Evolutionary conservation across 2,113 vertebrate genomes (phyloP).

Genomic region (Odontesthes bonariensis): DNA sequence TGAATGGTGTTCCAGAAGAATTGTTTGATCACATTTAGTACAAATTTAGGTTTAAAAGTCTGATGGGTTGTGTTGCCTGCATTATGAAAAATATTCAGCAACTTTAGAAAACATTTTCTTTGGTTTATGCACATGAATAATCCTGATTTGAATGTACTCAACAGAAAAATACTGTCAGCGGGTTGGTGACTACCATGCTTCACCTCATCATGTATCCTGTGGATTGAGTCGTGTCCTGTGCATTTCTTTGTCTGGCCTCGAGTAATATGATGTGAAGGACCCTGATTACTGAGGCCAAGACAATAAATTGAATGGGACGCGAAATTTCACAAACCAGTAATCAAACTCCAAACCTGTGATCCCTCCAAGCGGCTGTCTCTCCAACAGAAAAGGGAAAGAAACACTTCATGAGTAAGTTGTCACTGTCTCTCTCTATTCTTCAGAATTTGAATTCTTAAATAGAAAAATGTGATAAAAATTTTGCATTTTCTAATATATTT

Average conservation of each 20-base stretch:
- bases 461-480: not conserved
- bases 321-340: slow-evolving; percentile 4
- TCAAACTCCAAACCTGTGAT: slow-evolving; percentile 29
- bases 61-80: not conserved
- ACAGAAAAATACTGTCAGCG: not conserved
- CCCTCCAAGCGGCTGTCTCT: not conserved
- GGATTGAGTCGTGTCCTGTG: not conserved
- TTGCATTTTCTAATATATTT: not conserved
- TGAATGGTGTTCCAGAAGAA: not conserved
- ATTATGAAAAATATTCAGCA: not conserved
- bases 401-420: not conserved
- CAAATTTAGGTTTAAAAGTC: not conserved
- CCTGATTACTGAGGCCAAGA: slow-evolving; percentile 28
- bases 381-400: slow-evolving; percentile 1
- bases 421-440: not conserved
- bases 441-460: too few species aligned
- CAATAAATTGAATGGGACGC: slow-evolving; percentile 33
- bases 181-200: not conserved
- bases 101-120: not conserved
- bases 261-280: slow-evolving; percentile 37
- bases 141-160: not conserved
- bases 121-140: not conserved
- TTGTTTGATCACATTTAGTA: not conserved
- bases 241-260: slow-evolving; percentile 2
- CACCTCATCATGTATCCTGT: not conserved